phyloP scores from a whole-genome alignment of 2,888 invertebrate genomes.

The Biston betularia region DNA sequence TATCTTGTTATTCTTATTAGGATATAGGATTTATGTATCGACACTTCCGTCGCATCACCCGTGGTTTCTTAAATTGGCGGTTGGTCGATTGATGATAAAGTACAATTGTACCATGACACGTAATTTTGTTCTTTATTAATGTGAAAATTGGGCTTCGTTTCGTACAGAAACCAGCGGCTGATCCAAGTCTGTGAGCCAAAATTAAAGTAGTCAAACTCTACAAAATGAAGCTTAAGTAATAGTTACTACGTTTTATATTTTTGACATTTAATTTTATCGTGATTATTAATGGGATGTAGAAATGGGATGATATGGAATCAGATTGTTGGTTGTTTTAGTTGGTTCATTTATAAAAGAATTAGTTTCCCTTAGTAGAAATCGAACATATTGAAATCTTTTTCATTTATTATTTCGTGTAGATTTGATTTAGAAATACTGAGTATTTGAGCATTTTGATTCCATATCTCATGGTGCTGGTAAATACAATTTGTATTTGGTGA shows the following conservation, averaged over 20 bases:
- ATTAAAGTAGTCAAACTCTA: no score
- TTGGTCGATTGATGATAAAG: background rate
- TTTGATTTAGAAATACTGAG: background rate
- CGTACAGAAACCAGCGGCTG: background rate
- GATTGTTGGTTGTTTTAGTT: background rate
- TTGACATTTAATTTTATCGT: background rate
- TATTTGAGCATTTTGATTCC: background rate
- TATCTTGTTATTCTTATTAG: background rate
- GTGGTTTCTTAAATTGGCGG: background rate
- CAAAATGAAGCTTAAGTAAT: background rate
- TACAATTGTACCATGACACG: background rate
- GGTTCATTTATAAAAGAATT: no score
- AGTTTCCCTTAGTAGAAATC: no score
- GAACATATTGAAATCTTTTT: no score
- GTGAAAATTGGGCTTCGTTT: background rate
- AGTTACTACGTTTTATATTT: background rate
- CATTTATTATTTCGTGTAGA: no score
- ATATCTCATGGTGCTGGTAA: background rate
- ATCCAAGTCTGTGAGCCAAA: background rate
- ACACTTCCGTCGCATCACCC: background rate
- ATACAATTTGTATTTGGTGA: constrained; percentile 5
- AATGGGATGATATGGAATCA: background rate
- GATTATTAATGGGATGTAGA: background rate
- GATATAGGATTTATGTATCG: background rate
- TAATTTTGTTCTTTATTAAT: background rate